Evolutionary conservation across 2,797 vertebrate genomes (phyloP), one percentile per base, ranked within the genome.

Genomic region (Moxostoma hubbsi): DNA sequence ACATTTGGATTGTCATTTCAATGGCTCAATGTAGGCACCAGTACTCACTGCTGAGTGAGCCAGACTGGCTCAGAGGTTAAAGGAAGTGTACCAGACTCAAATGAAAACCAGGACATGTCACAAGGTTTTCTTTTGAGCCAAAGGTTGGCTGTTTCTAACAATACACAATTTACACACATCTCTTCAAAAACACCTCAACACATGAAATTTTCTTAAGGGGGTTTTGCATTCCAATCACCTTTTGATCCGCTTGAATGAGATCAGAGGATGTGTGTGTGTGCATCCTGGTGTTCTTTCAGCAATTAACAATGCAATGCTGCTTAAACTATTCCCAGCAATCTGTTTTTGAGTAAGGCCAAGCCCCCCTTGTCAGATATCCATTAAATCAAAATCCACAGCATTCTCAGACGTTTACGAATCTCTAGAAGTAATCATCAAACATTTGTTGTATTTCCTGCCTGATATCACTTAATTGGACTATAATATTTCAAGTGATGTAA

Each of bases 321-420:
- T 69, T 63, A 57, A 59, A 63, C 79, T 75, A 85, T 79, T 85
- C 84, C 79, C 73, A 86, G 80, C 79, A 72, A 36, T 36, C 36
- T 36, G 36, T 36, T 36, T 36, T 36, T 36, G 36, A 89, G 80
- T 77, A 80, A 49, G 78, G 81, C 84, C 73, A 36, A 36, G 36
- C 3, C 24, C 24, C 18, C 24, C 24, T 24, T 24, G 24, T 36
- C 36, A 36, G 36, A 36, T 36, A 3, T 36, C 36, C 36, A 36
- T 36, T 36, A 36, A 36, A 36, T 36, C 2, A 36, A 36, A 36
- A 90, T 90, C 88, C 86, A 84, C 87, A 90, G 77, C 87, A 90
- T 92, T 91, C 88, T 90, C 87, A 92, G 89, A 90, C 88, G 82
- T 85, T 85, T 61, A 89, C 87, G 79, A 90, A 89, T 89, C 85